Conservation (phyloP, 2,113 vertebrate species). For the Hystrix brachyura region DNA sequence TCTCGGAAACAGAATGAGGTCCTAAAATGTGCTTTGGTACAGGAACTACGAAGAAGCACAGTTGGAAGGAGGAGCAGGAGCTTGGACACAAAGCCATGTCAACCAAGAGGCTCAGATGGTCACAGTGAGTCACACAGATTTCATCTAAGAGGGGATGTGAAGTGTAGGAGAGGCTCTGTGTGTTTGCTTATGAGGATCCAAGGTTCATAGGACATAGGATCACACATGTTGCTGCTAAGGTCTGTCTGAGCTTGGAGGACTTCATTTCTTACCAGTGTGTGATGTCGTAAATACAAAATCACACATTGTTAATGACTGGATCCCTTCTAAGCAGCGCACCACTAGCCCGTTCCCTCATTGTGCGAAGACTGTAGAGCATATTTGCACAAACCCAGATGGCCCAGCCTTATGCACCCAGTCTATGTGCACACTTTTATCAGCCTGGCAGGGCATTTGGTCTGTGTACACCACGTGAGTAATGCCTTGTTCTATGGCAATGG, state of each 20-base stretch:
- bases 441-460: neutral
- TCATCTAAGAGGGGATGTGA: accelerated
- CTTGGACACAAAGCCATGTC: neutral
- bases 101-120: accelerated
- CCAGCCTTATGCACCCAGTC: neutral
- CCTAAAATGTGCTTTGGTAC: neutral
- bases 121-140: accelerated
- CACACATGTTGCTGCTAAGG: too few species aligned
- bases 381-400: neutral
- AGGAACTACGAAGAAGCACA: neutral
- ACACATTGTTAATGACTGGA: too few species aligned
- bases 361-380: too few species aligned
- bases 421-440: too few species aligned
- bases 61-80: neutral
- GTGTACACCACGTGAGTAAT: neutral
- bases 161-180: accelerated
- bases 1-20: neutral
- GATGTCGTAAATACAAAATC: neutral
- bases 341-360: too few species aligned
- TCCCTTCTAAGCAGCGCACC: too few species aligned
- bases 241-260: accelerated
- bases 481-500: neutral
- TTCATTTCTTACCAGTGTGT: neutral
- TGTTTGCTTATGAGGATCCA: neutral
- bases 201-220: neutral